Base-by-base conservation (phyloP, 92 coral and sea anemone species). In the Porites rus region DNA sequence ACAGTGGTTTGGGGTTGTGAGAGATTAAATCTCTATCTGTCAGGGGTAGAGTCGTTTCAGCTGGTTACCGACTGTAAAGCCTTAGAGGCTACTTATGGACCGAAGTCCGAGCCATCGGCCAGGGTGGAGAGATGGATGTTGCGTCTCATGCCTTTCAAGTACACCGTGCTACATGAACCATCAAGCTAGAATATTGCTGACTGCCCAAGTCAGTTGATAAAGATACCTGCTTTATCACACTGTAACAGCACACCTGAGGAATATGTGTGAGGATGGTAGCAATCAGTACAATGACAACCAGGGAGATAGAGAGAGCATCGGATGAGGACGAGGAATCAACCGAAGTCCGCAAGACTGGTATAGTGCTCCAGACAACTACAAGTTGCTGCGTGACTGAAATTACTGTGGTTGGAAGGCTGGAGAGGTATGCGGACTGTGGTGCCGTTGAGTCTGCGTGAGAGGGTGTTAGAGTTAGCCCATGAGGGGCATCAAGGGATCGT, bases 401-500 rank as follows among this genome's bases (percentile, higher is more conserved):
- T 63, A 74, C 82, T 19, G 70, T 82, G 17, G 62, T 82, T 65
- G 87, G 83, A 68, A 70, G 84, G 52, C 17, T 12, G 74, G 60
- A 69, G 74, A 69, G 74, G 74, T 28, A 69, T 69, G 53, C 54
- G 51, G 18, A 28, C 31, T 67, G 72, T 67, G 21, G 50, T 67
- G 72, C 46, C 72, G 7, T 25, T 69, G 51, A 74, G 76, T 60
- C 28, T 87, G 62, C 74, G 90, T 28, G 60, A 79, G 28, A 38
- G 52, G 77, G 75, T 87, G 21, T 79, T 87, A 28, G 63, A 72
- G 19, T 60, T 78, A 10, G 85, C 75, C 43, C 85, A 87, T 46
- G 90, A 85, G 31, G 83, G 84, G 0, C 89, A 85, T 77, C 78
- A 80, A 46, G 86, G 80, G 25, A 79, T 88, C 51, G 86, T 79